Base-by-base conservation (phyloP, 2,797 vertebrate species). In the Poecilia picta region DNA sequence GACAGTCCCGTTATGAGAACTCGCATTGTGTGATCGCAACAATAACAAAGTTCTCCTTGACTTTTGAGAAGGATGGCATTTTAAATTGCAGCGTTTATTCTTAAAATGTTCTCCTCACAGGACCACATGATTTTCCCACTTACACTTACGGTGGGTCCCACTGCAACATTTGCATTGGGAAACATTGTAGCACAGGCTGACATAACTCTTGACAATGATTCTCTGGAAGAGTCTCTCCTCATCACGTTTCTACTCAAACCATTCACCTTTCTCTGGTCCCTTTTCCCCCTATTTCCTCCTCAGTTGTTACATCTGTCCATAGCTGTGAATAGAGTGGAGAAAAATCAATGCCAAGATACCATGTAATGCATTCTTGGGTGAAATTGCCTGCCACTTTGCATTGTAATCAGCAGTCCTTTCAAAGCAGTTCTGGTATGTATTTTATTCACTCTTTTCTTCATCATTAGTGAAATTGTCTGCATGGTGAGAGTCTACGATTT, bases 371-470 rank as follows among this genome's bases (percentile, higher is more conserved):
- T 78, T 80, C 49, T 76, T 51, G 49, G 75, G 59, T 74, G 43
- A 82, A 88, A 87, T 81, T 73, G 84, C 77, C 57, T 76, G 59
- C 78, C 64, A 33, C 53, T 82, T 70, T 72, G 71, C 71, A 57
- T 71, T 46, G 71, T 59, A 83, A 83, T 90, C 85, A 87, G 43
- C 75, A 13, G 53, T 45, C 78, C 55, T 47, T 49, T 41, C 62
- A 80, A 46, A 80, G 53, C 75, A 68, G 36, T 59, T 46, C 6
- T 1, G 47, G n/a, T 51, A 72, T 73, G 78, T 15, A 5, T n/a
- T 51, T 72, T 53, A 4, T 79, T 78, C 62, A 59, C 33, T 28
- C 68, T 55, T 43, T 57, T 39, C 5, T 73, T 79, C 25, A 57
- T 2, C 66, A 41, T 68, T 41, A 41, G 20, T 68, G 36, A 68